Evolutionary conservation across 1,140 invertebrate species (phyloP).

Genomic region (Eubasilissa regina): DNA sequence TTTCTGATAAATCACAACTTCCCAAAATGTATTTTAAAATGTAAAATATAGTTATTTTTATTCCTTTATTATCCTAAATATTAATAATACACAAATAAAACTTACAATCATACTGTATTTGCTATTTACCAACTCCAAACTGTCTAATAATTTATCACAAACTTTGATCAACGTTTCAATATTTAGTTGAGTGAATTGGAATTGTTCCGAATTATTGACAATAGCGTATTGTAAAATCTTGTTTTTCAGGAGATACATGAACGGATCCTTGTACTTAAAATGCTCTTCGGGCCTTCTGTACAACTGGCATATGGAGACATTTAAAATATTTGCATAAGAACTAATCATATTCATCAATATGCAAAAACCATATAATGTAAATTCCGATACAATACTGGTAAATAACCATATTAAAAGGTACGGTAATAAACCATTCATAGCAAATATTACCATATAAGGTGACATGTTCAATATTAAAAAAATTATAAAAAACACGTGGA

Average conservation of each 20-base stretch:
- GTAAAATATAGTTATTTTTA: too few species aligned
- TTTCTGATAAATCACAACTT: too few species aligned
- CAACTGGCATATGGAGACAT: not conserved
- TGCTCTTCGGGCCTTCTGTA: not conserved
- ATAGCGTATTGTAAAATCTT: not conserved
- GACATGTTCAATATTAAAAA: too few species aligned
- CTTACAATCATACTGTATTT: conserved; percentile 13
- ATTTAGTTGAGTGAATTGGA: not conserved
- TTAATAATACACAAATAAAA: not conserved
- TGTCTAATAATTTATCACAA: conserved; percentile 2
- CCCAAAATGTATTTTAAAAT: too few species aligned
- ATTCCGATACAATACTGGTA: not conserved
- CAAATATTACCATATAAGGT: too few species aligned
- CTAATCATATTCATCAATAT: conserved; percentile 5
- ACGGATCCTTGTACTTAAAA: not conserved
- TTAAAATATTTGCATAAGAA: not conserved
- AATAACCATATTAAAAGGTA: not conserved
- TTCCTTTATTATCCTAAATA: too few species aligned
- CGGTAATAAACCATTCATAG: too few species aligned
- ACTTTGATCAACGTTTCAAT: not conserved
- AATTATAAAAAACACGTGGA: too few species aligned
- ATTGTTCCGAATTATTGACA: not conserved
- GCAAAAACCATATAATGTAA: not conserved
- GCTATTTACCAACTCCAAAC: not conserved
- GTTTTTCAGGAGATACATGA: not conserved